A percentile compares a stretch with the other conserved stretches of the same genome.
phyloP scores from a whole-genome alignment of 2,888 invertebrate genomes.

The Drosophila macrospina region DNA sequence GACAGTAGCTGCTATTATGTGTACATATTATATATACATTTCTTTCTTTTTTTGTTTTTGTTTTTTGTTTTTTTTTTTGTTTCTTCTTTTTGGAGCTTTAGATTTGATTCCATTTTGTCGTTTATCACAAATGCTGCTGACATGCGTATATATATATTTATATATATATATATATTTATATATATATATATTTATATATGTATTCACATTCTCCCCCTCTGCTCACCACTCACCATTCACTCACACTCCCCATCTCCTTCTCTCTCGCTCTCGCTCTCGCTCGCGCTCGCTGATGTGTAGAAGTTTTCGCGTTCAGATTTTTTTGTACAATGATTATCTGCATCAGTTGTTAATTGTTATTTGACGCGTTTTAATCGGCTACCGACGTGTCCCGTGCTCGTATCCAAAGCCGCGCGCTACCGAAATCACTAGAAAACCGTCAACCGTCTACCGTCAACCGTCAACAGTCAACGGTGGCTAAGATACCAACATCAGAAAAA shows the following conservation, averaged over 20 bases:
- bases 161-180: conserved; percentile 4
- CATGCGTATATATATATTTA: conserved; percentile 40
- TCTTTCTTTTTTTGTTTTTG: conserved; percentile 46
- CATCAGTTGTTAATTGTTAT: conserved; percentile 85
- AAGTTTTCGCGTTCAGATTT: conserved; percentile 76
- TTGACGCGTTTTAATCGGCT: conserved; percentile 84
- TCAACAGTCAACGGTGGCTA: background rate
- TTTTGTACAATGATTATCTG: conserved; percentile 83
- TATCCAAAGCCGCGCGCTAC: conserved; percentile 28
- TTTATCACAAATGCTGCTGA: conserved; percentile 78
- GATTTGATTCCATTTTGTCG: conserved; percentile 80
- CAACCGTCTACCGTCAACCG: too few species aligned
- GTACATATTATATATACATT: conserved; percentile 52
- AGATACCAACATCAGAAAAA: background rate
- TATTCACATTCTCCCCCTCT: background rate
- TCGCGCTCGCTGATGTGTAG: conserved; percentile 40
- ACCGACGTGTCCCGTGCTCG: conserved; percentile 74
- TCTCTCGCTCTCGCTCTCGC: conserved; percentile 17
- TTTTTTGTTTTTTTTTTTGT: conserved; percentile 43
- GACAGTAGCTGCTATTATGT: conserved; percentile 76
- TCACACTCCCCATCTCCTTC: conserved; percentile 12
- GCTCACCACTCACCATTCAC: conserved; percentile 1
- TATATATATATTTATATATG: background rate
- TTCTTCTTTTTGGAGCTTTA: conserved; percentile 75
- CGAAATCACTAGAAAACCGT: conserved; percentile 4